A percentile compares a stretch with the other conserved stretches of the same genome.
Evolutionary conservation across 2,797 vertebrate genomes (phyloP).

Genomic region (Stomatorhinus walkeri): DNA sequence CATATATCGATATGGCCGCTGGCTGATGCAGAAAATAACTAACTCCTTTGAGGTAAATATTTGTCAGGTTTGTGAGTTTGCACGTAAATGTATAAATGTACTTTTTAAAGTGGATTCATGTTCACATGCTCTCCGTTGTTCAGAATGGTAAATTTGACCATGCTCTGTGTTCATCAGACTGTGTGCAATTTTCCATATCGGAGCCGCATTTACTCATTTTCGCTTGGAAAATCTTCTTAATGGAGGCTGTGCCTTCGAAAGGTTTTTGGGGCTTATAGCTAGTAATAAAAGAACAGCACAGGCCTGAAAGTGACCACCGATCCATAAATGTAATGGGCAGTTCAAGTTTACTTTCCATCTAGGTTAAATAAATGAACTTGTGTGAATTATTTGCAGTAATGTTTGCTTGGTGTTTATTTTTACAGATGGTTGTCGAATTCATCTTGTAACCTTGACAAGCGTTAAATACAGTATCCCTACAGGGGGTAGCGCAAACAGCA

Average conservation of each 20-base stretch:
- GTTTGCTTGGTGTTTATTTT: background rate
- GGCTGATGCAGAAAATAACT: slow-evolving; percentile 29
- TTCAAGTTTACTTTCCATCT: background rate
- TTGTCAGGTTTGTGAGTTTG: slow-evolving; percentile 20
- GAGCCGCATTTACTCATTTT: background rate
- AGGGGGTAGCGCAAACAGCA: background rate
- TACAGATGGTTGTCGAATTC: background rate
- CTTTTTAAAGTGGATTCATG: slow-evolving; percentile 17
- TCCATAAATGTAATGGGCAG: background rate
- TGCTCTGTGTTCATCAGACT: background rate
- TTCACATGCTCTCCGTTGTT: background rate
- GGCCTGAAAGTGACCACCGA: background rate
- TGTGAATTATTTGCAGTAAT: background rate
- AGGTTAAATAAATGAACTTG: background rate
- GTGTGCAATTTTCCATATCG: slow-evolving; percentile 3
- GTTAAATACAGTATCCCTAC: background rate
- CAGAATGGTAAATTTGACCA: slow-evolving; percentile 5
- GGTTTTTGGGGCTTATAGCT: background rate
- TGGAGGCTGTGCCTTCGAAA: slow-evolving; percentile 7
- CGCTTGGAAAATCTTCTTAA: background rate
- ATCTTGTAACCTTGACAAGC: background rate
- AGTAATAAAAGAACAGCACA: background rate
- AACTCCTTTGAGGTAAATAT: slow-evolving; percentile 25
- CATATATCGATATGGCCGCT: slow-evolving; percentile 20
- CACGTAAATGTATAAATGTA: slow-evolving; percentile 3